Evolutionary conservation across 2,113 vertebrate genomes (phyloP).

Genomic region (Semnornis frantzii): DNA sequence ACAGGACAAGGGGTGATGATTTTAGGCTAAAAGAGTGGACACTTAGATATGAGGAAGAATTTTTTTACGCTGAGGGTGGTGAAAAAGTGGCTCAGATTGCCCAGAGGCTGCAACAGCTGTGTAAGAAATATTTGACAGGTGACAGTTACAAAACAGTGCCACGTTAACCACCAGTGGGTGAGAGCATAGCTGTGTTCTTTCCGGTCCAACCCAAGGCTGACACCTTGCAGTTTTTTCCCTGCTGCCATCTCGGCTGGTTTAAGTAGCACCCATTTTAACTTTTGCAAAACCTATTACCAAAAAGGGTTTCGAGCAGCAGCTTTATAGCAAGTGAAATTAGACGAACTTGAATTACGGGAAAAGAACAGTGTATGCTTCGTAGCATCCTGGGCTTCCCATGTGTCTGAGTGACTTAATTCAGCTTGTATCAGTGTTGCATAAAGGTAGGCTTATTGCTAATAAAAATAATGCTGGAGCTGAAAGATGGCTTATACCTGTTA

Average conservation of each 20-base stretch:
- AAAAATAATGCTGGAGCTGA: neutral
- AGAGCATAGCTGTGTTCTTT: rapidly evolving
- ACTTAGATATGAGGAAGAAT: too few species aligned
- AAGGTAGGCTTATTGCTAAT: neutral
- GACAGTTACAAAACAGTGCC: rapidly evolving
- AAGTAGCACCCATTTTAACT: rapidly evolving
- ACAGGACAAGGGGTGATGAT: neutral
- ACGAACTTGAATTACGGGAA: neutral
- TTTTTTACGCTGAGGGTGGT: too few species aligned
- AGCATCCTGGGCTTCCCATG: neutral
- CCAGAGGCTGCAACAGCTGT: rapidly evolving
- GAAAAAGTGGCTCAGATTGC: too few species aligned
- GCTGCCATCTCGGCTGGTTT: neutral
- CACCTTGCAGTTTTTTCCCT: neutral
- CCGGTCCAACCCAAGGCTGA: rapidly evolving
- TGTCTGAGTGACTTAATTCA: neutral
- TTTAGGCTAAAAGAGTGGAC: neutral
- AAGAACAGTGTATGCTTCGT: rapidly evolving
- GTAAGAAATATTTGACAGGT: rapidly evolving
- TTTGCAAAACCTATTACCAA: neutral
- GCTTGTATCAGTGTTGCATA: neutral
- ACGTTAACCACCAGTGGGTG: rapidly evolving
- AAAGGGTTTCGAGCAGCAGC: neutral
- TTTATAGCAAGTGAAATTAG: neutral
- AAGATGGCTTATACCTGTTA: neutral